phyloP scores from a whole-genome alignment of 2,888 invertebrate species.

The Conomelus anceps region DNA sequence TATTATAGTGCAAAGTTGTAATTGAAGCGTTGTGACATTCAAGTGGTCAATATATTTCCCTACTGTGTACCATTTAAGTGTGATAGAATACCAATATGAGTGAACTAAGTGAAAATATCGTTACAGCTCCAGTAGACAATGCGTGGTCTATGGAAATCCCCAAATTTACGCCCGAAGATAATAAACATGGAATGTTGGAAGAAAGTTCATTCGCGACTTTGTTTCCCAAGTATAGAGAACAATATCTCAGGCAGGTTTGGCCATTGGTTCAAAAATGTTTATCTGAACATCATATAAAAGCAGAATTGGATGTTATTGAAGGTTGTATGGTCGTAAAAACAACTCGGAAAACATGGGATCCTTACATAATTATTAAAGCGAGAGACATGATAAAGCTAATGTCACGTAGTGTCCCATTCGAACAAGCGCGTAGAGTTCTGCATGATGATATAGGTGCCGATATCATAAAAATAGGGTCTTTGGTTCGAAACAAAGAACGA shows the following conservation, averaged over 20 bases:
- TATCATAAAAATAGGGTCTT: slow-evolving; percentile 90
- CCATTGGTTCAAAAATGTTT: slow-evolving; percentile 84
- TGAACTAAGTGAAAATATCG: background rate
- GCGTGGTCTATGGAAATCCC: slow-evolving; percentile 85
- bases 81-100: background rate
- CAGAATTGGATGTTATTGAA: slow-evolving; percentile 87
- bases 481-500: slow-evolving; percentile 85
- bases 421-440: slow-evolving; percentile 81
- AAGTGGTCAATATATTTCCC: too few relatives aligned
- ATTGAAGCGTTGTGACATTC: too few relatives aligned
- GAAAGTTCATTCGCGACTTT: slow-evolving; percentile 95
- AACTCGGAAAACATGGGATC: slow-evolving; percentile 97
- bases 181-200: slow-evolving; percentile 78
- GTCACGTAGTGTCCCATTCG: slow-evolving; percentile 92
- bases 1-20: too few relatives aligned
- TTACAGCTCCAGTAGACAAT: slow-evolving; percentile 54
- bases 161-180: slow-evolving; percentile 79
- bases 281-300: slow-evolving; percentile 68
- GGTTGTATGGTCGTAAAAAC: slow-evolving; percentile 92
- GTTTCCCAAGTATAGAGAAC: slow-evolving; percentile 96
- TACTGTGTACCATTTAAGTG: too few relatives aligned
- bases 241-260: slow-evolving; percentile 92
- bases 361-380: slow-evolving; percentile 92
- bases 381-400: slow-evolving; percentile 92
- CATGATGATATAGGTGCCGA: slow-evolving; percentile 91